Base-by-base conservation (phyloP, 2,797 vertebrate species). In the Spheniscus humboldti region DNA sequence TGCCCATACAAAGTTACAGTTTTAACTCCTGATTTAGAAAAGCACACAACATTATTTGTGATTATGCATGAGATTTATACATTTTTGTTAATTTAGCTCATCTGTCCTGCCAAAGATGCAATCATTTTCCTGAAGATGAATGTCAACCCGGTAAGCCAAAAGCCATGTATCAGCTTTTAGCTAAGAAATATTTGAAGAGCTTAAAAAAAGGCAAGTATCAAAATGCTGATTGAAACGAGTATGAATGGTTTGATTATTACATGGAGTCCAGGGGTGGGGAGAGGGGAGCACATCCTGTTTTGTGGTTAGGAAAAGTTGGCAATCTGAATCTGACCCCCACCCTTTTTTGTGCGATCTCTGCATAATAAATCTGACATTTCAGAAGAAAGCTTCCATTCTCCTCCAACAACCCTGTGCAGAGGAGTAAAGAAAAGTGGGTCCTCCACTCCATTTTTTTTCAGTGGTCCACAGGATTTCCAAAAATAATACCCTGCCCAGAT, bases 401-500 rank as follows among this genome's bases (percentile, higher is more conserved):
- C n/a, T 94, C 73, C 87, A 90, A 92, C 30, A 97, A 87, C 71
- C 73, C 59, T 74, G 47, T 55, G 67, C 66, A 79, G 86, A 81
- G 41, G 27, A 86, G 79, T 73, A 90, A 74, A 94, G 52, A 95
- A 94, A 97, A 94, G 79, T 69, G 66, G 81, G 86, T 95, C 80
- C 80, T 96, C 85, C 59, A 47, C 62, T 84, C 74, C 57, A 59
- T 84, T 95, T 94, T 93, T 86, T 92, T 92, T 71, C 77, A 94
- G 60, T 72, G 57, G 87, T 90, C 81, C 91, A 87, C 48, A 47
- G 18, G 85, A 95, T 81, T 97, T 98, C 98, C 97, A 98, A 98
- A 97, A 98, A 97, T 97, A 98, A 98, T 94, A 97, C 85, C 41
- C 67, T 71, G n/a, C 67, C 77, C 93, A 97, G 96, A 95, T 97